Evolutionary conservation across 2,888 invertebrate genomes (phyloP), one percentile per base, ranked within the genome.

Genomic region (Caenorhabditis afra): DNA sequence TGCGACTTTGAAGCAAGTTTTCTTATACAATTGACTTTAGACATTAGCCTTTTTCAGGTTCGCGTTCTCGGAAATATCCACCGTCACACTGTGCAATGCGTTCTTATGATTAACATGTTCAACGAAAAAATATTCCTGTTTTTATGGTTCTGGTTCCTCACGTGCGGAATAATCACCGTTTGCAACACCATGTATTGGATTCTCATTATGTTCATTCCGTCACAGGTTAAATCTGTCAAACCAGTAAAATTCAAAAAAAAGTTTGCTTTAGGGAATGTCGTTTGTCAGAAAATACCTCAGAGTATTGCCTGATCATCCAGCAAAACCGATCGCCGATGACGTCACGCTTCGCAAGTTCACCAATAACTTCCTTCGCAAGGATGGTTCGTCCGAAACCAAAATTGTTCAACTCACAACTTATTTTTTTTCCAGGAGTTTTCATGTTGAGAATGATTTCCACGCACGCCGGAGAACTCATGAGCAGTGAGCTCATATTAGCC

Each of bases 371-470:
- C 79, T 90, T 35, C 83, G 90, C 10, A 90, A 90, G 81, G 82
- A 83, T 71, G 83, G 81, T 80, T 47, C 8, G n/a, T 11, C 20
- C n/a, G 12, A 3, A 8, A 2, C 16, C 37, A 55, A 57, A 20
- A 55, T 16, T 22, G 12, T 37, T 49, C 20, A 22, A n/a, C n/a
- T 37, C 5, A 3, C 57, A 20, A 12, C 29, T 50, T 37, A 37
- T 29, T 3, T n/a, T 18, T 23, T 23, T 47, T 78, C 23, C 82
- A 81, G 90, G 90, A 52, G 84, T 90, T n/a, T 90, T 90, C 78
- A 90, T 90, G 90, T 82, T 90, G 39, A 86, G 90, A 20, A 90
- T 90, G 87, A 89, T 90, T 61, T 89, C 89, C 3, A 90, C 90
- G 1, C 90, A 90, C 71, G 90, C 90, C 35, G 90, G 90, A 39